Evolutionary conservation across 2,888 invertebrate genomes (phyloP).

Genomic region (Eumerus sabulonum): DNA sequence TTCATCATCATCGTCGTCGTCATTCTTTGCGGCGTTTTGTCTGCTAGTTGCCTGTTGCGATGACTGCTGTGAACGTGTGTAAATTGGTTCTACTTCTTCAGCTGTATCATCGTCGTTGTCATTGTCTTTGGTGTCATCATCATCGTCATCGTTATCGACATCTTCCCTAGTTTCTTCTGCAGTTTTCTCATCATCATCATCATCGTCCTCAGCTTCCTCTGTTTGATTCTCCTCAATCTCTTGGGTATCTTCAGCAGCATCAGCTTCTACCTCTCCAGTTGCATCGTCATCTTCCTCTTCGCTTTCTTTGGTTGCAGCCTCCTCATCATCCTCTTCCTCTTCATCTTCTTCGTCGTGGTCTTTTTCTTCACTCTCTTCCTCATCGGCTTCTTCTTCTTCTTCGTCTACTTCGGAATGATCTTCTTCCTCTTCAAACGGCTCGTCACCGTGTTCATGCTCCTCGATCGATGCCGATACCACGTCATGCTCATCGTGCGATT

Average conservation of each 20-base stretch:
- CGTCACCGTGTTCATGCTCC: conserved; percentile 75
- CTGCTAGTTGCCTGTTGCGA: conserved; percentile 63
- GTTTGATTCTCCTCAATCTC: conserved; percentile 73
- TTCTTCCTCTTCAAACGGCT: conserved; percentile 73
- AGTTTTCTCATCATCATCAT: conserved; percentile 61
- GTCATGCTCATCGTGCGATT: conserved; percentile 76
- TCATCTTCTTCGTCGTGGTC: conserved; percentile 73
- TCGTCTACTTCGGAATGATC: conserved; percentile 73
- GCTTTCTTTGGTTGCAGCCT: conserved; percentile 74
- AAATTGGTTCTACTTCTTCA: conserved; percentile 57
- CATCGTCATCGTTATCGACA: conserved; percentile 68
- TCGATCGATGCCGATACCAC: conserved; percentile 74
- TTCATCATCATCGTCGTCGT: conserved; percentile 74
- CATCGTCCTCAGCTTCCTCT: conserved; percentile 74
- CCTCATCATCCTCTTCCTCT: conserved; percentile 74
- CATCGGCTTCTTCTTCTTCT: conserved; percentile 71
- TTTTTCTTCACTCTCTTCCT: conserved; percentile 66
- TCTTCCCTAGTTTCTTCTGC: too few species aligned
- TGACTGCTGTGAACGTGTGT: conserved; percentile 69
- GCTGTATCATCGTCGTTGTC: conserved; percentile 70
- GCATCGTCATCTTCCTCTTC: conserved; percentile 72
- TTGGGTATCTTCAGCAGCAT: conserved; percentile 78
- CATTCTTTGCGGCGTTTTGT: conserved; percentile 55
- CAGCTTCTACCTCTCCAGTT: conserved; percentile 76
- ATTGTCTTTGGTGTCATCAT: conserved; percentile 71